These are phyloP conservation scores for Reticulitermes speratus DNA, from an alignment of 1,140 invertebrate genomes.

Conservation along the genomic window DNA sequence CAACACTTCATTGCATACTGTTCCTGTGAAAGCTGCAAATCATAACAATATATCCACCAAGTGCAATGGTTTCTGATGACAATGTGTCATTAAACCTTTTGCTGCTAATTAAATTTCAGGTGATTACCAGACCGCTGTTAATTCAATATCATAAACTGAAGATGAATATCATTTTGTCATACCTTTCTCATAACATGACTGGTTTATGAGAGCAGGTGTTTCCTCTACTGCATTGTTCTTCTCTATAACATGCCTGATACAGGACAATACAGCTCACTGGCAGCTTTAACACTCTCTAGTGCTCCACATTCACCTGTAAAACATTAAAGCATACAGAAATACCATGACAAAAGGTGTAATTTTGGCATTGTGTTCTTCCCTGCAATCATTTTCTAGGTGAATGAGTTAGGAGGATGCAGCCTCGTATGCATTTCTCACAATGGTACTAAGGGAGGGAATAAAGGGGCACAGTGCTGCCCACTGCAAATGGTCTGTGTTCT, in stretches of 20 bases:
- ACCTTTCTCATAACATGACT: conserved; percentile 92
- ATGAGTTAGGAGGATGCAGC: not conserved
- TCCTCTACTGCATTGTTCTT: conserved; percentile 81
- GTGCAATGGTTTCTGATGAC: no score
- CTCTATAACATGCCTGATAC: conserved; percentile 84
- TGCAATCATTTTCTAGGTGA: not conserved
- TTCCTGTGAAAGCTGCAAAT: no score
- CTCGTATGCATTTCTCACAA: no score
- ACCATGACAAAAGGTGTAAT: not conserved
- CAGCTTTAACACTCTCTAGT: conserved; percentile 96
- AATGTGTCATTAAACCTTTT: no score
- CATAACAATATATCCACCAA: no score
- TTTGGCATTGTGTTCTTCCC: no score
- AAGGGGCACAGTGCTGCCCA: no score
- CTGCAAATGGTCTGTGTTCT: no score
- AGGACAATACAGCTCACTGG: conserved; percentile 92
- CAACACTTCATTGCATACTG: no score
- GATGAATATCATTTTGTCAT: not conserved
- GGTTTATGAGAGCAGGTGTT: conserved; percentile 85
- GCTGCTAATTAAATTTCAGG: not conserved
- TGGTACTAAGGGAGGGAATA: no score
- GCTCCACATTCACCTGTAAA: conserved; percentile 85
- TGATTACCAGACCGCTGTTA: no score
- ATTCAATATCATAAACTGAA: no score
- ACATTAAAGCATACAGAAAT: conserved; percentile 26